Evolutionary conservation across 2,888 invertebrate species (phyloP).

Genomic region (Nomada flava): DNA sequence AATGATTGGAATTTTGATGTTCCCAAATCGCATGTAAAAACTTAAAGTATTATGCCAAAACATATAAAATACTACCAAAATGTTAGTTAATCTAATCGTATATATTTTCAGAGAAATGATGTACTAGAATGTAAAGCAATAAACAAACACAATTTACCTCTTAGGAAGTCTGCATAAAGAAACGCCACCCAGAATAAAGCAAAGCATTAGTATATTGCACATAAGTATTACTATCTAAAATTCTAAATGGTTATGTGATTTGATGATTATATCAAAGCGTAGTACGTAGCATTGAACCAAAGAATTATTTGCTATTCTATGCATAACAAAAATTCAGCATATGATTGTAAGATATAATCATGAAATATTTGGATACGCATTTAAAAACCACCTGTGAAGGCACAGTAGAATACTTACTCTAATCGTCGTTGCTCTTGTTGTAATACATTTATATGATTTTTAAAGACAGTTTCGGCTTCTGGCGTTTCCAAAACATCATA

Average conservation of each 20-base stretch:
- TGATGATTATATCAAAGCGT: slow-evolving; percentile 44
- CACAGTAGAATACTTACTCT: slow-evolving; percentile 89
- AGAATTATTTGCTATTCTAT: slow-evolving; percentile 30
- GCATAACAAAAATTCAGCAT: slow-evolving; percentile 21
- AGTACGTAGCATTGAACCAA: slow-evolving; percentile 19
- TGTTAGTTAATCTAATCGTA: slow-evolving; percentile 46
- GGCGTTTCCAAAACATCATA: slow-evolving; percentile 95
- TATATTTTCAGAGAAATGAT: slow-evolving; percentile 9
- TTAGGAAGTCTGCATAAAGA: slow-evolving; percentile 86
- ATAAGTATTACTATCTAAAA: slow-evolving; percentile 56
- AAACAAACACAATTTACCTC: slow-evolving; percentile 83
- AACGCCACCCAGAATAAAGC: slow-evolving; percentile 84
- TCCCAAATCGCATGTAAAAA: slow-evolving; percentile 2
- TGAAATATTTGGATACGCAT: slow-evolving; percentile 15
- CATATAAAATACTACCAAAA: slow-evolving; percentile 26
- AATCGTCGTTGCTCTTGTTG: slow-evolving; percentile 96
- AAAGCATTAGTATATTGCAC: slow-evolving; percentile 79
- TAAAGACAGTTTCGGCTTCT: slow-evolving; percentile 96
- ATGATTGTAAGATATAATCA: slow-evolving; percentile 10
- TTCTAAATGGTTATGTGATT: slow-evolving; percentile 32
- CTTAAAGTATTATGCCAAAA: slow-evolving; percentile 12
- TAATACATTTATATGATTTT: slow-evolving; percentile 95
- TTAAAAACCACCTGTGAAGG: not conserved
- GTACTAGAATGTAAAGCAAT: slow-evolving; percentile 47
- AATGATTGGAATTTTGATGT: not conserved